These are phyloP conservation scores for Ciconia nigra DNA, from an alignment of 2,797 vertebrate genomes.

Conservation along the genomic window DNA sequence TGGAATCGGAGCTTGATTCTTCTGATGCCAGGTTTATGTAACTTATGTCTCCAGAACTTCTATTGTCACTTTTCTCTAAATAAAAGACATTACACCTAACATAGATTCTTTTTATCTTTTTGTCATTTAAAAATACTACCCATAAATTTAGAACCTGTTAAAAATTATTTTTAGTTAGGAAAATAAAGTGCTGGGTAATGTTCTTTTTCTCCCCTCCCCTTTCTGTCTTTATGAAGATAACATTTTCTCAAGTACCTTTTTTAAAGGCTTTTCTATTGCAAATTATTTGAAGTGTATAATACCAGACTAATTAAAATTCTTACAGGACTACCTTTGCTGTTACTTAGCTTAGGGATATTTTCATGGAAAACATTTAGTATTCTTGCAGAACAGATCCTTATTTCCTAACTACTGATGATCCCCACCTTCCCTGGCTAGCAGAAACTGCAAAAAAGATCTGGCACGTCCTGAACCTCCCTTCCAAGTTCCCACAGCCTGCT, in stretches of 20 bases:
- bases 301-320: not conserved
- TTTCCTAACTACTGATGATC: not conserved
- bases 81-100: not conserved
- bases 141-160: constrained; percentile 24
- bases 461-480: not conserved
- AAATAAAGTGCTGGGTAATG: constrained; percentile 8
- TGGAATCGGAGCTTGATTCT: not conserved
- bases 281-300: not conserved
- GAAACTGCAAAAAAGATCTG: not conserved
- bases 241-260: not conserved
- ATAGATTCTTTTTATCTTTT: not conserved
- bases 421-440: not conserved
- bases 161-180: not conserved
- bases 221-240: not conserved
- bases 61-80: constrained; percentile 44
- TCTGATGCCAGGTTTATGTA: not conserved
- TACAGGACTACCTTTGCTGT: not conserved
- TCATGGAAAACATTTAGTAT: not conserved
- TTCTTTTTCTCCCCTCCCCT: not conserved
- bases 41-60: not conserved
- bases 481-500: not conserved
- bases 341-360: not conserved
- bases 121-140: constrained; percentile 42
- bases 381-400: not conserved
- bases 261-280: not conserved